These are phyloP conservation scores for Leptinotarsa defecta DNA, from an alignment of 1,140 invertebrate genomes.

Conservation along the genomic window DNA sequence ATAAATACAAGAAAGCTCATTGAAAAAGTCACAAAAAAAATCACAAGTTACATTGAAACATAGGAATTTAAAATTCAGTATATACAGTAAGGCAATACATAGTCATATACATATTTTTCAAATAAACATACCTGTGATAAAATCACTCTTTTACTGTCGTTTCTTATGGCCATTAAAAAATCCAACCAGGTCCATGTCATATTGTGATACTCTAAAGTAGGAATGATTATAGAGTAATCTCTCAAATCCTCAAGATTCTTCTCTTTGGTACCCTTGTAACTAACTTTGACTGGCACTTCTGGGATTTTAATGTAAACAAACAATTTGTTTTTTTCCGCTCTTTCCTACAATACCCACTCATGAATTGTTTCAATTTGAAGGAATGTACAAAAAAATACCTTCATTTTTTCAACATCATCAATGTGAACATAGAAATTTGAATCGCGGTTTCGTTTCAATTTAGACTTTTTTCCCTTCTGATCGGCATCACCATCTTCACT, in stretches of 20 bases:
- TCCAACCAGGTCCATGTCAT: constrained; percentile 99
- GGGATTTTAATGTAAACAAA: constrained; percentile 99
- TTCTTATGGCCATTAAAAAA: constrained; percentile 92
- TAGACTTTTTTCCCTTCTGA: constrained; percentile 52
- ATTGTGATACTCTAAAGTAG: constrained; percentile 97
- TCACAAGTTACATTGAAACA: too few species aligned
- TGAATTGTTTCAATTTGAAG: not conserved
- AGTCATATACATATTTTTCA: too few species aligned
- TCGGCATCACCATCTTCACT: constrained; percentile 62
- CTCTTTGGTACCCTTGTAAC: constrained; percentile 97
- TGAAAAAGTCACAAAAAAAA: too few species aligned
- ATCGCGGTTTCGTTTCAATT: constrained; percentile 70
- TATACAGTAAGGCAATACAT: too few species aligned
- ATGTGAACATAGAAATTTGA: constrained; percentile 88
- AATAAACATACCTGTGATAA: constrained; percentile 70
- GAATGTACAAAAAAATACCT: constrained; percentile 60
- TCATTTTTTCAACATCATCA: constrained; percentile 98
- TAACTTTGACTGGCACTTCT: constrained; percentile 93
- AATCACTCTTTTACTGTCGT: constrained; percentile 88
- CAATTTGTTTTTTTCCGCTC: constrained; percentile 97
- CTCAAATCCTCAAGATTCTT: constrained; percentile 97
- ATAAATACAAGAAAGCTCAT: too few species aligned
- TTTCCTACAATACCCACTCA: constrained; percentile 65
- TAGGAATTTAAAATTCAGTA: too few species aligned
- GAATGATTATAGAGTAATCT: constrained; percentile 91